phyloP scores from a whole-genome alignment of 2,888 invertebrate species.

The Mimachlamys varia region DNA sequence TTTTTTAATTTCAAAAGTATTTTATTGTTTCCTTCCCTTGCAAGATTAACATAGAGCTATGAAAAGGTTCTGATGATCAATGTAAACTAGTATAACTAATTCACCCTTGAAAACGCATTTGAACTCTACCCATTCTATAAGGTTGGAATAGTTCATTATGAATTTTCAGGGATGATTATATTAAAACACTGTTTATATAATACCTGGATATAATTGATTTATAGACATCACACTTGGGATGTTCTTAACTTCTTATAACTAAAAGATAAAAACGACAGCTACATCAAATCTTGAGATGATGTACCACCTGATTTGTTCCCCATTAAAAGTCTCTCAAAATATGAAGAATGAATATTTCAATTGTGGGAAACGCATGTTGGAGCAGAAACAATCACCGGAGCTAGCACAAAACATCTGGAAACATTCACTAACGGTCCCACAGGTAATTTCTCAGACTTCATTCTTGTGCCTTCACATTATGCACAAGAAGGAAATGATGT shows the following conservation, averaged over 20 bases:
- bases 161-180: too few relatives aligned
- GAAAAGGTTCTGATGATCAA: too few relatives aligned
- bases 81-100: too few relatives aligned
- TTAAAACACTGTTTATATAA: too few relatives aligned
- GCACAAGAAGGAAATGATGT: neutral
- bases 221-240: neutral
- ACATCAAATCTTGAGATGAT: neutral
- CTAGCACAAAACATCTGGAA: neutral
- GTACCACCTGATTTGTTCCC: neutral
- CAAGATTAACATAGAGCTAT: neutral
- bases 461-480: neutral
- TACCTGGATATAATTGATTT: too few relatives aligned
- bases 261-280: neutral
- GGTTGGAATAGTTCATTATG: too few relatives aligned
- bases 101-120: too few relatives aligned
- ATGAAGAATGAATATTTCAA: neutral
- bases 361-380: neutral
- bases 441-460: constrained; percentile 17
- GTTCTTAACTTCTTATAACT: neutral
- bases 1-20: neutral
- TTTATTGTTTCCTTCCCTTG: neutral
- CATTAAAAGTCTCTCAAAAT: neutral
- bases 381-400: neutral
- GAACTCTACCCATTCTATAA: too few relatives aligned
- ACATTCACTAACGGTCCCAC: constrained; percentile 9